Base-by-base conservation (phyloP, 2,113 vertebrate species). In the Calonectris borealis region DNA sequence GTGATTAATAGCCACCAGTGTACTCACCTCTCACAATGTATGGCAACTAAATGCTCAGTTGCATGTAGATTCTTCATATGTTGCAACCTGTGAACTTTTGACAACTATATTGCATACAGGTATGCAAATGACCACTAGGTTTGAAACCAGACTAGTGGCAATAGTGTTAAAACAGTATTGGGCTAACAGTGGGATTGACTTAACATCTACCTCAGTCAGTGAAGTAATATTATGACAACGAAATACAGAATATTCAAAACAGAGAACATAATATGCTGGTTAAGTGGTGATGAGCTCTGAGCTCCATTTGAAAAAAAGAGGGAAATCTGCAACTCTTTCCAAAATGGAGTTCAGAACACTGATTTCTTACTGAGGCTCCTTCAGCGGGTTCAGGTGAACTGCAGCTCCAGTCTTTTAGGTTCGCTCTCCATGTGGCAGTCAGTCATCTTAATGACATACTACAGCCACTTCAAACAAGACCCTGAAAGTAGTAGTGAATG, bases 41-140 rank as follows among this genome's bases (percentile, higher is more conserved):
- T 27, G 57, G 36, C 49, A 57, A 29, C 48, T 62, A 54, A 71
- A 49, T n/a, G 20, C 24, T 64, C 29, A 55, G 0, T 46, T 88
- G 38, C 13, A 19, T 25, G 11, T 65, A 49, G 27, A 65, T 77
- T 51, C 31, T 62, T 73, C 12, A 8, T 21, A 19, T 21, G 36
- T 38, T 68, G 66, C 21, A 86, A 6, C 25, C 14, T 83, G 20
- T 84, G 40, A 26, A 58, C 21, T 77, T 81, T n/a, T 76, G 38
- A 40, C 54, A 77, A 13, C 44, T 49, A 8, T 31, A 18, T 51
- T 71, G 34, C 22, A 27, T 46, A 13, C 11, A 72, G 22, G 34
- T 58, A 18, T n/a, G 10, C 55, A 65, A 86, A 80, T 0, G 0
- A 38, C 61, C 3, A 2, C 36, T 49, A 12, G 32, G 7, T 42